phyloP scores from a whole-genome alignment of 2,888 invertebrate species.

The Molanna angustata region DNA sequence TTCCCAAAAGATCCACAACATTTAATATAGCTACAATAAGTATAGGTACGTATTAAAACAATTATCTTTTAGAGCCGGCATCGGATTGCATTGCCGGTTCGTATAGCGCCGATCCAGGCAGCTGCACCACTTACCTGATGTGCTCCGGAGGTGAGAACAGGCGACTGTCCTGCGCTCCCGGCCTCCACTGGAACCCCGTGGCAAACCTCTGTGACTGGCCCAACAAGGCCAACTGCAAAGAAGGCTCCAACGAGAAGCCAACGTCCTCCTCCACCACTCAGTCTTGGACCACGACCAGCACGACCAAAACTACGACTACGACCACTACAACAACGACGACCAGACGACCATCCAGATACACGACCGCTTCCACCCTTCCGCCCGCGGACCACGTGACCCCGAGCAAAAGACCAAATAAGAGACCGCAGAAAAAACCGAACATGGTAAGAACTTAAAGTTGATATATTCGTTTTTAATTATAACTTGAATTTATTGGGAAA shows the following conservation, averaged over 20 bases:
- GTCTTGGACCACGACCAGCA: neutral
- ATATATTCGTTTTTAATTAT: no score
- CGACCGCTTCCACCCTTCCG: neutral
- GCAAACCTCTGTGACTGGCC: conserved; percentile 80
- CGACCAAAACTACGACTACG: neutral
- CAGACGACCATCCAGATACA: conserved; percentile 39
- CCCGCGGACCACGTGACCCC: neutral
- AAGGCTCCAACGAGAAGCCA: conserved; percentile 18
- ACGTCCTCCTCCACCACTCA: neutral
- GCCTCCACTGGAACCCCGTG: conserved; percentile 73
- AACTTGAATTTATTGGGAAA: no score
- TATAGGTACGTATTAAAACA: no score
- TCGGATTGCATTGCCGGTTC: conserved; percentile 45
- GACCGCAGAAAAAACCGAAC: conserved; percentile 34
- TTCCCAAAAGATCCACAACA: no score
- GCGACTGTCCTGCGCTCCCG: conserved; percentile 74
- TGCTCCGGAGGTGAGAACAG: conserved; percentile 71
- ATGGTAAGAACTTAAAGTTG: no score
- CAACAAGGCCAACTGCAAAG: conserved; percentile 67
- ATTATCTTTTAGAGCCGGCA: conserved; percentile 8
- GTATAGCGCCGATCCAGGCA: conserved; percentile 59
- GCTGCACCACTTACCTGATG: conserved; percentile 74
- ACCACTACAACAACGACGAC: conserved; percentile 32
- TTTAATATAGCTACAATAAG: no score
- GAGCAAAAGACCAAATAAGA: neutral